Base-by-base conservation (phyloP, 2,888 invertebrate species). In the Ochropleura plecta region DNA sequence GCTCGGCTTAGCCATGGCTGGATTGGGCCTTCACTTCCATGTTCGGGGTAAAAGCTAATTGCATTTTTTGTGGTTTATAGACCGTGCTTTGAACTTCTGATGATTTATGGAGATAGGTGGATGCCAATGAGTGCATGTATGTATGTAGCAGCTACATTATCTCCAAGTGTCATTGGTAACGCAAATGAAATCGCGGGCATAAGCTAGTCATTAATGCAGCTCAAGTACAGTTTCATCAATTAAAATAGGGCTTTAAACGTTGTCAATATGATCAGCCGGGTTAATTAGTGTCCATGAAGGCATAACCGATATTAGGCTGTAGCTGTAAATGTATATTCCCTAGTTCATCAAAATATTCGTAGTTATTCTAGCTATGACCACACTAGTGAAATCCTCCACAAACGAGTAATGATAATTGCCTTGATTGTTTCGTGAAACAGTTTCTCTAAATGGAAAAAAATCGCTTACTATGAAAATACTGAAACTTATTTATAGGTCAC, bases 1-100 rank as follows among this genome's bases (percentile, higher is more conserved):
- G 76, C 62, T 71, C 16, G 20, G 55, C 46, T 51, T 60, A 48
- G 59, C 20, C 8, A 8, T 16, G 44, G 18, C 10, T 51, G 30
- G 53, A 51, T 59, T 44, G 20, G 14, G 40, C 7, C 18, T 48
- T 72, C 48, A 44, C 46, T 60, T 73, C 59, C 44, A 63, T 12
- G 79, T 49, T 57, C 20, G 49, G 40, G 40, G 40, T 63, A 71
- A 78, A 71, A 63, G 2, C 14, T 12, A 63, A 62, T 63, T 62
- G 44, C 18, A 18, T 55, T 70, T 60, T 66, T 71, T 76, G 7
- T 53, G 40, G 6, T 40, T 51, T 42, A 18, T 10, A 14, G 7
- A 3, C 49, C 12, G 0, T 40, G 14, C 5, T 59, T 49, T 48
- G 3, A 57, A 44, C 5, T 57, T 9, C 60, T 12, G 14, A 48